Conservation (phyloP, 92 coral and sea anemone species). For the Desmophyllum pertusum region DNA sequence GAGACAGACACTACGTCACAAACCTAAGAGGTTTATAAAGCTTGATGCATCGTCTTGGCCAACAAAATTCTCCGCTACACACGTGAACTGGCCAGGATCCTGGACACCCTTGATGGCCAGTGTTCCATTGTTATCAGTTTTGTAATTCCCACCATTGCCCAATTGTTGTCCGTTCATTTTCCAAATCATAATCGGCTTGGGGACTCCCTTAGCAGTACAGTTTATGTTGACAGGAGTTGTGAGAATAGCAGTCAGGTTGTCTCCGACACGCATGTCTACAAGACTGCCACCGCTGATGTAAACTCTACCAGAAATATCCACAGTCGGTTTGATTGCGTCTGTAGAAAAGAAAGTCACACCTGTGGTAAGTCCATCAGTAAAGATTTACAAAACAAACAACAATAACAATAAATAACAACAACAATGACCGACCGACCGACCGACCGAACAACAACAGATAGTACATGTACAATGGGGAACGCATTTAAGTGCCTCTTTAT, state of each 20-base stretch:
- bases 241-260: slow-evolving; percentile 61
- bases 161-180: slow-evolving; percentile 52
- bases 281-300: slow-evolving; percentile 44
- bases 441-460: no score
- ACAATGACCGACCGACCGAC: no score
- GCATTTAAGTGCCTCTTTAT: background rate
- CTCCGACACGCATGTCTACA: slow-evolving; percentile 57
- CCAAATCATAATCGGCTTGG: slow-evolving; percentile 63
- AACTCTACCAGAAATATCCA: slow-evolving; percentile 32
- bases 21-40: slow-evolving; percentile 29
- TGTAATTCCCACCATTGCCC: slow-evolving; percentile 31
- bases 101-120: slow-evolving; percentile 42
- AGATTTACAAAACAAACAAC: background rate
- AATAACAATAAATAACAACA: background rate
- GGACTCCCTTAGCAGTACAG: slow-evolving; percentile 63
- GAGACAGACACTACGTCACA: background rate
- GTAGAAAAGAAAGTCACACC: background rate
- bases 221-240: slow-evolving; percentile 52
- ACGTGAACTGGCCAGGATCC: slow-evolving; percentile 60
- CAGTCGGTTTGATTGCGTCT: slow-evolving; percentile 40
- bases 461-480: background rate
- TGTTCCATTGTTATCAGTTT: slow-evolving; percentile 46
- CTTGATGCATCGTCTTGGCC: slow-evolving; percentile 71
- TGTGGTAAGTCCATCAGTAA: background rate
- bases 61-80: slow-evolving; percentile 58